Evolutionary conservation across 2,888 invertebrate genomes (phyloP), one percentile per base, ranked within the genome.

Genomic region (Dendrolimus pini): DNA sequence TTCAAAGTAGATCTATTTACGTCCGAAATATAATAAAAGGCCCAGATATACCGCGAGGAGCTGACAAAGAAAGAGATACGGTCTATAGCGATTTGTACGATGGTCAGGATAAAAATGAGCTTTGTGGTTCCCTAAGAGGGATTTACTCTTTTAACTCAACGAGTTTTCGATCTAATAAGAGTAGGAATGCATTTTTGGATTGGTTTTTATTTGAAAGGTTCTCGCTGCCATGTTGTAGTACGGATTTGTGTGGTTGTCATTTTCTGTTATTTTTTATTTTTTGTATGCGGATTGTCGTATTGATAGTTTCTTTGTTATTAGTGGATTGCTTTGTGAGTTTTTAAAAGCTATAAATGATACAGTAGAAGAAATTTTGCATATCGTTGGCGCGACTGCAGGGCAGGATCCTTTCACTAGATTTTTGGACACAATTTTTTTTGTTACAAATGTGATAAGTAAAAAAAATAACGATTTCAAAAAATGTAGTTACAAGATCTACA

Each of bases 61-160:
- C 80, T 82, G 79, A 84, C 83, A 84, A 83, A 83, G 77, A 81
- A 75, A 71, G 68, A 77, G 73, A 77, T 72, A 71, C 62, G 74
- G 75, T 72, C 71, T 72, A 68, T 67, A 69, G 63, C 75, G 74
- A 83, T 80, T 82, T 78, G 75, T 77, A 70, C 71, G 69, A 80
- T 80, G 77, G 75, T 71, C 72, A 72, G 74, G 78, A 79, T 77
- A 76, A 76, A 75, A 72, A 74, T 70, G 72, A 76, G 70, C 80
- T 80, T 78, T 78, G 72, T 74, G 71, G 70, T 72, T 69, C 71
- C 70, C 71, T 67, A 74, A 71, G 65, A 68, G 63, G 74, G 77
- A 78, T 80, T 80, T 78, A 67, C 72, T 75, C 69, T 72, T 72
- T 72, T 69, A 74, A 75, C 69, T 68, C 67, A 63, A 68, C 67